Percentiles rank a stretch among this genome's conserved stretches.
Evolutionary conservation across 2,797 vertebrate species (phyloP).

Genomic region (Pogonophryne albipinna): DNA sequence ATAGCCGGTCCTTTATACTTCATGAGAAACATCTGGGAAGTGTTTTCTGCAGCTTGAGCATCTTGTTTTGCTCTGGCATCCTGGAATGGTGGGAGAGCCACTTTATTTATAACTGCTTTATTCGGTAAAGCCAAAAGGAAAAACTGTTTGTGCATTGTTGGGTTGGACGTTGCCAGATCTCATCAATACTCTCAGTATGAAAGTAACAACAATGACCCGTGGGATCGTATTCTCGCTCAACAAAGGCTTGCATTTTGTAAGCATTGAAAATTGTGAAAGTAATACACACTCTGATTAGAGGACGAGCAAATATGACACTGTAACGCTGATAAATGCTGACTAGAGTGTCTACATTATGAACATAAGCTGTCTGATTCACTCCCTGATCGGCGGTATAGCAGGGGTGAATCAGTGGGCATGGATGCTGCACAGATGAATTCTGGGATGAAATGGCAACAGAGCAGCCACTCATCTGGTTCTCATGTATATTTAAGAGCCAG

Average conservation of each 20-base stretch:
- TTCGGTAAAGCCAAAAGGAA: constrained; percentile 50
- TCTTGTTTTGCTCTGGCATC: constrained; percentile 67
- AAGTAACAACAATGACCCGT: no score
- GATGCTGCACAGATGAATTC: constrained; percentile 73
- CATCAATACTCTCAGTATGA: constrained; percentile 40
- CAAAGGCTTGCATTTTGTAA: constrained; percentile 23
- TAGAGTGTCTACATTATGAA: constrained; percentile 4
- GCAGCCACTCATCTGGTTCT: constrained; percentile 67
- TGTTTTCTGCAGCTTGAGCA: constrained; percentile 62
- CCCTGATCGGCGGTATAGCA: constrained; percentile 21
- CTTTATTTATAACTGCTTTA: constrained; percentile 65
- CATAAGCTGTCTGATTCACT: constrained; percentile 16
- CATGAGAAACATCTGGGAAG: constrained; percentile 69
- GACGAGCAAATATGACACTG: constrained; percentile 3
- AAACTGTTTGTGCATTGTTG: constrained; percentile 54
- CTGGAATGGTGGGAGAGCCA: constrained; percentile 45
- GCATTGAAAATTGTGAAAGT: constrained; percentile 4
- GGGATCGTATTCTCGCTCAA: constrained; percentile 6
- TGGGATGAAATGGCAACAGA: constrained; percentile 54
- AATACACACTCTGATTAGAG: constrained; percentile 21
- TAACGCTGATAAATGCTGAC: constrained; percentile 8
- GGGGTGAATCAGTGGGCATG: constrained; percentile 64
- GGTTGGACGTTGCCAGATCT: constrained; percentile 42
- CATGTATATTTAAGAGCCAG: constrained; percentile 64
- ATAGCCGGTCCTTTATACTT: constrained; percentile 28